Base-by-base conservation (phyloP, 2,888 invertebrate genomes). In the Spodoptera littoralis region DNA sequence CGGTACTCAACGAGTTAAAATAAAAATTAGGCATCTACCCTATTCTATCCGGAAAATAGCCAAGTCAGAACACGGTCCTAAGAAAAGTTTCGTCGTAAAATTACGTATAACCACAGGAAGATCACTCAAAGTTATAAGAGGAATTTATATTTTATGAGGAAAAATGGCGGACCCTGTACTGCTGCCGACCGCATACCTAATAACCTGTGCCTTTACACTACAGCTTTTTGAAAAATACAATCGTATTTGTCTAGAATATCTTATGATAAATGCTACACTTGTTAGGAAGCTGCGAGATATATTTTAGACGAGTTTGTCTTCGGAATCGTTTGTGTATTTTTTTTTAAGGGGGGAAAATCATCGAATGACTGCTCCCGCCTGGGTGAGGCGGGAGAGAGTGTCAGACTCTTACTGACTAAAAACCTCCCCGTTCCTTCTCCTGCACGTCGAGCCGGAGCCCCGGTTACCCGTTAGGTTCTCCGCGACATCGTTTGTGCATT, bases 121-220 rank as follows among this genome's bases (percentile, higher is more conserved):
- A 92, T 92, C 92, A 90, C 88, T 91, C 91, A 90, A 90, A 91
- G 76, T 91, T 89, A 81, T 84, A 83, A 85, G 84, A 84, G 85
- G 88, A 91, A 90, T 91, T 91, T 92, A 90, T 89, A 84, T 88
- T 92, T 92, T 90, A 92, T 90, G 89, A 90, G 87, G 92, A 92
- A 92, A 92, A 92, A 93, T 92, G 84, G 88, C 86, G 80, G 70
- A 59, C 65, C 66, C 55, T 77, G 74, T 70, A 73, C 75, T 66
- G 67, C 74, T 63, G 67, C 80, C 75, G 70, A 69, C 76, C 61
- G 90, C 87, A 89, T 89, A 88, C 86, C 60, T 82, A 88, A 85
- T 83, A 73, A 79, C 74, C 52, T 61, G 27, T 11, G 76, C 71
- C 70, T 75, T 46, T 50, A 75, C 22, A 69, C 70, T 65, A 77